Conservation (phyloP, 2,888 invertebrate species). For the Leptopilina syphax region DNA sequence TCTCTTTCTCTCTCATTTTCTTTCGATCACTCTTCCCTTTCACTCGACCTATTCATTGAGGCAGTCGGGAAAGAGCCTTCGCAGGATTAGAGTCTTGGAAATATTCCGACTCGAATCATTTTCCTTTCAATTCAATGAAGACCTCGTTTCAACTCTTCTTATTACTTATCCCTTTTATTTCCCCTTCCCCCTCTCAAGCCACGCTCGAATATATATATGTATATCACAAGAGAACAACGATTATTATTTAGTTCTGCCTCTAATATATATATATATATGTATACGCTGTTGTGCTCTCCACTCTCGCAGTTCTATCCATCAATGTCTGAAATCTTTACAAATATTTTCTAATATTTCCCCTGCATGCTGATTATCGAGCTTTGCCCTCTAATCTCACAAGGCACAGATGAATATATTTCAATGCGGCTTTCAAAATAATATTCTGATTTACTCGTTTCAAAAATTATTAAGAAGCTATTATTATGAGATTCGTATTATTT, state of each 20-base stretch:
- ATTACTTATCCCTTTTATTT: conserved; percentile 59
- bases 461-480: background rate
- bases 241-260: background rate
- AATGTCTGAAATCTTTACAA: background rate
- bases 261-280: too few relatives aligned
- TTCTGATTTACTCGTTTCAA: background rate
- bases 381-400: background rate
- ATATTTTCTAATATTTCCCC: conserved; percentile 6
- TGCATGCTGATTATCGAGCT: background rate
- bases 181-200: conserved; percentile 44
- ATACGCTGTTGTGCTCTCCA: background rate
- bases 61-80: conserved; percentile 62
- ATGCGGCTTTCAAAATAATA: background rate
- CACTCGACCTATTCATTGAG: conserved; percentile 52
- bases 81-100: conserved; percentile 67
- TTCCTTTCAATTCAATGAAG: conserved; percentile 68
- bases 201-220: conserved; percentile 1
- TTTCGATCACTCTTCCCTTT: conserved; percentile 45
- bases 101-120: conserved; percentile 71
- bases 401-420: background rate
- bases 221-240: conserved; percentile 9
- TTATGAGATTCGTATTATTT: background rate
- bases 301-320: background rate
- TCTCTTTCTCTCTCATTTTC: conserved; percentile 48
- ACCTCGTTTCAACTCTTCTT: conserved; percentile 67